A percentile compares a stretch with the other conserved stretches of the same genome.
Conservation (phyloP, 2,888 invertebrate genomes). For the Chrysopilus asiliformis region DNA sequence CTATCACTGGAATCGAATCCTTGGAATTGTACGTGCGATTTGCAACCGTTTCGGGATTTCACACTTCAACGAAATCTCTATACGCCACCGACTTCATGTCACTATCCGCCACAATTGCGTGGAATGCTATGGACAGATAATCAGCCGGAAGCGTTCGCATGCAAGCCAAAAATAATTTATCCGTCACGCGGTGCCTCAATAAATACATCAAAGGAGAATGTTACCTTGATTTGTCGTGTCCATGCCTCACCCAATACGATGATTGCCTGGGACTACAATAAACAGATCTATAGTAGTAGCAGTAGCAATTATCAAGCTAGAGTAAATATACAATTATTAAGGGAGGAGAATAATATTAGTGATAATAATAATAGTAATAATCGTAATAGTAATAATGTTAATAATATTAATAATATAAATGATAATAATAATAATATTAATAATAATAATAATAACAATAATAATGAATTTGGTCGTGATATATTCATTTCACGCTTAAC, state of each 20-base stretch:
- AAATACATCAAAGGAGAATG: constrained; percentile 49
- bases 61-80: constrained; percentile 59
- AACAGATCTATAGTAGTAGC: constrained; percentile 27
- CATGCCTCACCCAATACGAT: constrained; percentile 62
- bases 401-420: no score
- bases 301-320: constrained; percentile 18
- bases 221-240: constrained; percentile 62
- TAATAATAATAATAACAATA: constrained; percentile 9
- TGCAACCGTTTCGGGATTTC: constrained; percentile 67
- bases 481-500: constrained; percentile 40
- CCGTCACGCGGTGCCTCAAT: constrained; percentile 45
- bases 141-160: constrained; percentile 61
- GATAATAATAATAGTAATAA: no score
- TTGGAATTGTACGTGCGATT: constrained; percentile 77
- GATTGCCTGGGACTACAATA: constrained; percentile 56
- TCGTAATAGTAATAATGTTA: no score
- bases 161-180: constrained; percentile 59
- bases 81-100: constrained; percentile 59
- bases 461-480: constrained; percentile 23
- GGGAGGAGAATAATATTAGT: constrained; percentile 17
- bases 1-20: constrained; percentile 67
- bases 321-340: constrained; percentile 25
- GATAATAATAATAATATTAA: constrained; percentile 14
- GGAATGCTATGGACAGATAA: constrained; percentile 57
- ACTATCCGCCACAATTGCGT: constrained; percentile 52